These are phyloP conservation scores for Xenopus borealis DNA, from an alignment of 2,113 vertebrate species.

Conservation along the genomic window DNA sequence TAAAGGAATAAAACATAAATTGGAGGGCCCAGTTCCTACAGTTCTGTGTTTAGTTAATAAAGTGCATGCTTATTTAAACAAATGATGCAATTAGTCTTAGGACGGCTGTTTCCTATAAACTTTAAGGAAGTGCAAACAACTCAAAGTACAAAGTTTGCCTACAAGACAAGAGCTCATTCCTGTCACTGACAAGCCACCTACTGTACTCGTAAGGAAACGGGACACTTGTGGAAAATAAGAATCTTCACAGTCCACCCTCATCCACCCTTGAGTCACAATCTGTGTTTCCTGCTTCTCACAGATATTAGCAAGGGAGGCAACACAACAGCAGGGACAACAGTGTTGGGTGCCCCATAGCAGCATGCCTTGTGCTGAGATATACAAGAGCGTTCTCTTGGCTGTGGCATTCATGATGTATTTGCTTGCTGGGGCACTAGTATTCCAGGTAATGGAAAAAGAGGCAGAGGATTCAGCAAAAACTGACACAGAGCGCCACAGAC, in stretches of 20 bases:
- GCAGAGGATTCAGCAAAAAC: conserved; percentile 53
- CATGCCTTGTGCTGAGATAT: conserved; percentile 16
- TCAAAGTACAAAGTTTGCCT: conserved; percentile 34
- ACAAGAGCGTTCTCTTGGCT: conserved; percentile 5
- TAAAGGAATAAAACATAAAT: neutral
- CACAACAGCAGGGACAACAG: neutral
- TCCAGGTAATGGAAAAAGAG: conserved; percentile 57
- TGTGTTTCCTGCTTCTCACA: conserved; percentile 18
- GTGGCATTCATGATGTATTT: conserved; percentile 51
- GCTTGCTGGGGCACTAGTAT: conserved; percentile 56
- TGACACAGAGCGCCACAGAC: conserved; percentile 51
- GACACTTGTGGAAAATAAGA: neutral
- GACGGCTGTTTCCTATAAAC: neutral
- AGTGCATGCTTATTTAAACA: neutral
- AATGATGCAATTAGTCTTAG: neutral
- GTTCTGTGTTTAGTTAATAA: neutral
- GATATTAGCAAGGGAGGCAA: neutral
- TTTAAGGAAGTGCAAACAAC: conserved; percentile 21
- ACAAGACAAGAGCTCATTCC: neutral
- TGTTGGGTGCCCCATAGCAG: neutral
- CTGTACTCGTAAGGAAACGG: neutral
- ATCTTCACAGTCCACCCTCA: neutral
- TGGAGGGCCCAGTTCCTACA: neutral
- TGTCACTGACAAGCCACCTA: neutral
- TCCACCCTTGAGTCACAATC: neutral